Base-by-base conservation (phyloP, 2,888 invertebrate species). In the Meteorus cinctellus region DNA sequence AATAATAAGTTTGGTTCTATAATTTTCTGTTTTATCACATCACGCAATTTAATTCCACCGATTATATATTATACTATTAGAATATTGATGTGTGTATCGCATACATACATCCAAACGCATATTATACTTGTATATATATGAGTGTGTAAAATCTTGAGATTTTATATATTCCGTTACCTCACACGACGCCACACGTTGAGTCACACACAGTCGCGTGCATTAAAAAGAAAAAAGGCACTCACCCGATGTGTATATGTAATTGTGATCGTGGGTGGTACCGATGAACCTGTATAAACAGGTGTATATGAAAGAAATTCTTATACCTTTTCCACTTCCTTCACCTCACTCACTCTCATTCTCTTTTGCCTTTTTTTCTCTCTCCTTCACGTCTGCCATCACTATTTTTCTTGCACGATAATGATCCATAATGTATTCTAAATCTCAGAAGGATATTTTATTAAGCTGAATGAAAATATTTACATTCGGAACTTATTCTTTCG, bases 151-250 rank as follows among this genome's bases (percentile, higher is more conserved):
- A 86, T 84, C 85, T 84, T 79, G 84, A 81, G 82, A 85, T 84
- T 86, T 85, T 86, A 55, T 55, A 55, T 55, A 85, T 85, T 84
- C 84, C 84, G 84, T 85, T 85, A 86, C 87, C 87, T 86, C 87
- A 87, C 87, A 87, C 87, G 87, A 87, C 82, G 86, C 83, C 85
- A 73, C 77, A 74, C 70, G 66, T 68, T 68, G 74, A 69, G 79
- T 77, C 76, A 78, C 55, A 55, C 55, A 55, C 55, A 55, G 55
- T 76, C 73, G 70, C 75, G 76, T 78, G 75, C 77, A 77, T 74
- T 77, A 75, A 78, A 72, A 19, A 31, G 24, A 24, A 31, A 51
- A 65, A 34, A 48, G 36, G 16, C 24, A 48, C 41, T 24, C 31
- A 59, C 31, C 34, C 29, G 2, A 63, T 62, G 48, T 41, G 31